Base-by-base conservation (phyloP, 1,140 invertebrate genomes). In the Chelonus insularis region DNA sequence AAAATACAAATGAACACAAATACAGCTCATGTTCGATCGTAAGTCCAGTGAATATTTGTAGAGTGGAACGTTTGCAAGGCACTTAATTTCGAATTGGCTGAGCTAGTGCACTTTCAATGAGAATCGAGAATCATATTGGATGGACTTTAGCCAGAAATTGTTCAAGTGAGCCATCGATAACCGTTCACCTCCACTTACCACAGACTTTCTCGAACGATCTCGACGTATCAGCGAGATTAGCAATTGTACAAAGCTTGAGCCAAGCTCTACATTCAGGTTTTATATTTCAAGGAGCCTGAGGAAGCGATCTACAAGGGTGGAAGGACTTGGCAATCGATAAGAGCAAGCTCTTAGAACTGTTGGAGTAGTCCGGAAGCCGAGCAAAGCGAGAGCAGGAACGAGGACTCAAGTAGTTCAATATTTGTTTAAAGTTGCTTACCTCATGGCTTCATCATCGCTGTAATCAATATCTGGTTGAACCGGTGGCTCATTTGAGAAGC, bases 381-480 rank as follows among this genome's bases (percentile, higher is more conserved):
- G 50, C 50, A 54, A 61, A 61, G 59, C 59, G 20, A 36, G 23
- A 43, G 23, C 48, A 50, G 20, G 43, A 16, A 14, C 29, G 18
- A 34, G 4, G 61, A 67, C 66, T 68, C 67, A 61, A 57, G 47
- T 61, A 64, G 60, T 21, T 4, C 14, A 29, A 18, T 45, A 6
- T 37, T 54, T 34, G 45, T 50, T 8, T 16, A 37, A 67, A 67
- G 37, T 48, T 25, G 73, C 81, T 82, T 86, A 92, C 91, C 91
- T 90, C 78, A 88, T 87, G 16, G 88, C 88, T 69, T 95, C 92
- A 78, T 94, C 92, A 72, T 95, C 92, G 37, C 91, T 94, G 76
- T 94, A 94, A 77, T 94, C 92, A 62, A 94, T 87, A 79, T 94
- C 92, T 0, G 93, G 92, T 70, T 93, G 91, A 16, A 91, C 89